Conservation (phyloP, 2,113 vertebrate genomes). For the Onychorhynchus coronatus region DNA sequence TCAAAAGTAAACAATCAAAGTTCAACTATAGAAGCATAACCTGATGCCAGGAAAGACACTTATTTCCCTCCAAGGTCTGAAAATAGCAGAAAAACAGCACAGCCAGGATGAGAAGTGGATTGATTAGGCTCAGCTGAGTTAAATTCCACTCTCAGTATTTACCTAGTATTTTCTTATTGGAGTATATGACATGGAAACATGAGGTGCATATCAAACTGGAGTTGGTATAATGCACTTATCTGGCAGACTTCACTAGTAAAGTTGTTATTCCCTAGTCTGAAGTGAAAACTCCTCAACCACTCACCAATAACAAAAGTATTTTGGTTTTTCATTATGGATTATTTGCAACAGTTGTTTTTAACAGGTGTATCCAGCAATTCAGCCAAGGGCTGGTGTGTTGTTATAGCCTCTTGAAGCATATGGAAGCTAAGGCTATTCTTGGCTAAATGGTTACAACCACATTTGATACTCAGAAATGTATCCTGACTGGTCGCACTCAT, state of each 20-base stretch:
- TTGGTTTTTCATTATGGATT: neutral
- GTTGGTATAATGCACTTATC: fast-evolving
- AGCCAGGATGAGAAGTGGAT: neutral
- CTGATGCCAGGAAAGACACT: neutral
- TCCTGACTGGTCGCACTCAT: neutral
- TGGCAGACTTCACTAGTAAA: neutral
- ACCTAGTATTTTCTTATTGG: neutral
- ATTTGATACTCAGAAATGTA: neutral
- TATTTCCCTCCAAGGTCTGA: neutral
- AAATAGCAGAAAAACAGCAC: neutral
- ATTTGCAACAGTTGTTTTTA: neutral
- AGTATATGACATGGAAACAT: neutral
- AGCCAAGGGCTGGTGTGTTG: neutral
- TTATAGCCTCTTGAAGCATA: neutral
- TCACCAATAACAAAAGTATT: neutral
- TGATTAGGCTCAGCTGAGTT: neutral
- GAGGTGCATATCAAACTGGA: neutral
- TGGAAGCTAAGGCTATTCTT: neutral
- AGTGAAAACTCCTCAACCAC: neutral
- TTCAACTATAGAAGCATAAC: neutral
- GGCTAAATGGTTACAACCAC: neutral
- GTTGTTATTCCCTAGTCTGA: neutral
- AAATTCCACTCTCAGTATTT: neutral
- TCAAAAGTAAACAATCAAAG: neutral
- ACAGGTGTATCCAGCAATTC: neutral